phyloP scores from a whole-genome alignment of 2,797 vertebrate species.

The Lateolabrax maculatus region DNA sequence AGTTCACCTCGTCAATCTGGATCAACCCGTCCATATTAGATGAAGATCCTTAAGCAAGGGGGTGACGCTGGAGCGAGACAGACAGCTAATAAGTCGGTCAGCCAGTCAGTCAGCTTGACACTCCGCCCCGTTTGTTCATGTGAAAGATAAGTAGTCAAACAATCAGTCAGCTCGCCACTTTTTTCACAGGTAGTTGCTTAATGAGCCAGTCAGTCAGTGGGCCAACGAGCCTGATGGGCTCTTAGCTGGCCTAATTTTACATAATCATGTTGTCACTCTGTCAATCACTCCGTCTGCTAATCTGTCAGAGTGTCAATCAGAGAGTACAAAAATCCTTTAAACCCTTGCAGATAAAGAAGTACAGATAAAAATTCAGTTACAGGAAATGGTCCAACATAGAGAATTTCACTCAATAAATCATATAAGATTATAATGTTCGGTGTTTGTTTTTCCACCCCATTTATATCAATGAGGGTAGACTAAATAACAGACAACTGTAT shows the following conservation, averaged over 20 bases:
- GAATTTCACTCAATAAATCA: too few relatives aligned
- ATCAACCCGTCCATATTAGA: conserved; percentile 74
- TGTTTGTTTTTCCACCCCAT: too few relatives aligned
- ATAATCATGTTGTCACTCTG: conserved; percentile 34
- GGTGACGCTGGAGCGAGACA: conserved; percentile 33
- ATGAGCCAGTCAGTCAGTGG: conserved; percentile 47
- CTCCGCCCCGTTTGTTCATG: conserved; percentile 40
- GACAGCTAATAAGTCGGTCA: conserved; percentile 64
- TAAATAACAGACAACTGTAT: too few relatives aligned
- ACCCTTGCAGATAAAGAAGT: neutral
- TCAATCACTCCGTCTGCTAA: conserved; percentile 19
- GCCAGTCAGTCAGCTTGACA: conserved; percentile 50
- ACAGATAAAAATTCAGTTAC: neutral
- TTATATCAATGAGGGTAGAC: too few relatives aligned
- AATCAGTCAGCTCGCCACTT: conserved; percentile 16
- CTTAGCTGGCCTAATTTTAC: conserved; percentile 16
- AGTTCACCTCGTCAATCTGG: conserved; percentile 82
- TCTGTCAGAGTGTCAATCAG: conserved; percentile 38
- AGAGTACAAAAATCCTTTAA: neutral
- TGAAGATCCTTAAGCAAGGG: conserved; percentile 58
- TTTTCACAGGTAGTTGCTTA: conserved; percentile 29
- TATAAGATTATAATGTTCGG: neutral
- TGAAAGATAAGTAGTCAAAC: conserved; percentile 39
- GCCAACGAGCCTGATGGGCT: conserved; percentile 20
- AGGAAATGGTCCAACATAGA: neutral